These are phyloP conservation scores for Subanguina moxae DNA, from an alignment of 1,140 invertebrate species.

Conservation along the genomic window DNA sequence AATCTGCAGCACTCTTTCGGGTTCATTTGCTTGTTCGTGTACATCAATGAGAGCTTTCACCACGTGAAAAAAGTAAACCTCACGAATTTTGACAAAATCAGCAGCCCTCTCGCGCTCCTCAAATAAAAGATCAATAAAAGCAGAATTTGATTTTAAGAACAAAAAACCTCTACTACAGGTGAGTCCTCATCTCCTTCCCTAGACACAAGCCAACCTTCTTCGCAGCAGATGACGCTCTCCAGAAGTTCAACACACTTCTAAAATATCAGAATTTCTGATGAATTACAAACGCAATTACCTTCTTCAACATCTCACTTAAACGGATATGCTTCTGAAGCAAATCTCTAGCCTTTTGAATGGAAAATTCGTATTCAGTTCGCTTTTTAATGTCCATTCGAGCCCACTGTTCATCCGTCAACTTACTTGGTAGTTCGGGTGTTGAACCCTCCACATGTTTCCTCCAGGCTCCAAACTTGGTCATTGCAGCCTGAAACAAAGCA, in stretches of 20 bases:
- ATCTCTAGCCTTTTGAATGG: slow-evolving; percentile 37
- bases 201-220: slow-evolving; percentile 34
- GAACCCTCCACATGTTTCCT: slow-evolving; percentile 26
- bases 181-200: slow-evolving; percentile 18
- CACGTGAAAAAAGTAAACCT: slow-evolving; percentile 31
- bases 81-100: slow-evolving; percentile 33
- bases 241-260: slow-evolving; percentile 32
- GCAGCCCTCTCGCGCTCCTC: slow-evolving; percentile 13
- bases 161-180: slow-evolving; percentile 12
- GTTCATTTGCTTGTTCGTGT: slow-evolving; percentile 30
- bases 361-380: slow-evolving; percentile 40
- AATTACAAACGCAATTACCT: slow-evolving; percentile 6
- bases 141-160: background rate
- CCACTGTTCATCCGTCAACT: slow-evolving; percentile 41
- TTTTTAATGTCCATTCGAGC: slow-evolving; percentile 36
- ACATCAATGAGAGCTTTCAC: slow-evolving; percentile 29
- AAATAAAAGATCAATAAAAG: slow-evolving; percentile 5
- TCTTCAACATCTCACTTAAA: slow-evolving; percentile 29
- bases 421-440: slow-evolving; percentile 33
- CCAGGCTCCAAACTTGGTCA: slow-evolving; percentile 30
- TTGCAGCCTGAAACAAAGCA: slow-evolving; percentile 31
- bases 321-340: slow-evolving; percentile 36
- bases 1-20: slow-evolving; percentile 30
- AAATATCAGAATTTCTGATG: background rate
- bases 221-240: slow-evolving; percentile 26